Evolutionary conservation across 2,797 vertebrate genomes (phyloP), one percentile per base, ranked within the genome.

Genomic region (Argentina silus): DNA sequence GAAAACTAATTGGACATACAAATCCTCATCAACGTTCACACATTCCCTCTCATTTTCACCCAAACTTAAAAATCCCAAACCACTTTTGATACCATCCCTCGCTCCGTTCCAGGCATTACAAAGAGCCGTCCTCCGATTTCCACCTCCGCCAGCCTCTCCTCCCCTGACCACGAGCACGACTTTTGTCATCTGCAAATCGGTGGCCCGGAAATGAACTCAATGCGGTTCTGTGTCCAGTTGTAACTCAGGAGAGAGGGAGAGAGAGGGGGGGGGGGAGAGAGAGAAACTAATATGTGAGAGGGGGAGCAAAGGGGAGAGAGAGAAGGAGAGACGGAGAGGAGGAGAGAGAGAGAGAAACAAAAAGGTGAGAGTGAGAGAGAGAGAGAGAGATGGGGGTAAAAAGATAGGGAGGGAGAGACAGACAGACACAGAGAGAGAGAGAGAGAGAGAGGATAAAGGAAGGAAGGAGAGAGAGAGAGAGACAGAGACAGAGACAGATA

Each of bases 401-500:
- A 74, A 76, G 44, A 51, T 27, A 76, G 19, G 19, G 2, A 27
- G 57, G 19, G 57, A 60, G 57, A 21, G 21, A 60, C 7, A 60
- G 57, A 60, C 1, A 60, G 57, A 23, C 7, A 60, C 7, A 60
- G 19, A 27, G 57, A 67, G 51, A 79, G 84, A 47, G 11, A 68
- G 61, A 7, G 19, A 42, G 19, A 60, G 12, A 73, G 80, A 75
- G 76, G 71, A 74, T 66, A 84, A 67, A 71, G 67, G 50, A 36
- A 36, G 27, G 76, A 64, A n/a, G 21, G 7, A 15, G 42, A 45
- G 42, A 44, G 53, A 12, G n/a, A 17, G 21, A 78, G 43, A 44
- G 81, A 82, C 65, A 56, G 57, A 59, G 72, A 64, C 66, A 84
- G 67, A 82, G 82, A 77, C 69, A 61, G 76, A 82, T 73, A 83